Conservation (phyloP, 2,797 vertebrate species). For the Hipposideros larvatus region DNA sequence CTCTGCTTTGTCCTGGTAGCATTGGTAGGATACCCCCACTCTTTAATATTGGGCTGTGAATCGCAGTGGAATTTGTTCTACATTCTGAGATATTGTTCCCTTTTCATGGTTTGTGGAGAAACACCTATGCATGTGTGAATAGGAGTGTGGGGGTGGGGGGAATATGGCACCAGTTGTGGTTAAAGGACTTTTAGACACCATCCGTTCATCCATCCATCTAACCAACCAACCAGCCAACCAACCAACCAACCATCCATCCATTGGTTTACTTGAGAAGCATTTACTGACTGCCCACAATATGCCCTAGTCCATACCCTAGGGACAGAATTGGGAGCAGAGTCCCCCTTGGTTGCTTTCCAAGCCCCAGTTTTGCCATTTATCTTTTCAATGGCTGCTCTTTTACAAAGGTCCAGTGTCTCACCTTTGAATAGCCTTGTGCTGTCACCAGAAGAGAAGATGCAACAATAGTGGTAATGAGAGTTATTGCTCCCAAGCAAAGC, state of each 20-base stretch:
- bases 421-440: background rate
- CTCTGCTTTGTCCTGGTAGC: background rate
- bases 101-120: background rate
- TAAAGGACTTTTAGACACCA: conserved; percentile 1
- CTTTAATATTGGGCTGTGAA: background rate
- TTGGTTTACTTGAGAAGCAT: background rate
- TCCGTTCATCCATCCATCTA: background rate
- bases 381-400: background rate
- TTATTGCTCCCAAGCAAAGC: background rate
- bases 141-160: background rate
- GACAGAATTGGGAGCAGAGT: background rate
- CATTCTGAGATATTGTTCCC: background rate
- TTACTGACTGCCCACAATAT: background rate
- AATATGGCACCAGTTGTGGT: background rate
- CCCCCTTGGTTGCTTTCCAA: background rate
- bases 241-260: too few relatives aligned
- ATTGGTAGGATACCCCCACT: background rate
- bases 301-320: background rate
- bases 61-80: background rate
- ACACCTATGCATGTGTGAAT: background rate
- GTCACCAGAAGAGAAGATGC: background rate
- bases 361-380: background rate
- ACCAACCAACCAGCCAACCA: background rate
- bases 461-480: background rate
- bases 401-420: background rate